Base-by-base conservation (phyloP, 2,113 vertebrate species). In the Poeciliopsis prolifica region DNA sequence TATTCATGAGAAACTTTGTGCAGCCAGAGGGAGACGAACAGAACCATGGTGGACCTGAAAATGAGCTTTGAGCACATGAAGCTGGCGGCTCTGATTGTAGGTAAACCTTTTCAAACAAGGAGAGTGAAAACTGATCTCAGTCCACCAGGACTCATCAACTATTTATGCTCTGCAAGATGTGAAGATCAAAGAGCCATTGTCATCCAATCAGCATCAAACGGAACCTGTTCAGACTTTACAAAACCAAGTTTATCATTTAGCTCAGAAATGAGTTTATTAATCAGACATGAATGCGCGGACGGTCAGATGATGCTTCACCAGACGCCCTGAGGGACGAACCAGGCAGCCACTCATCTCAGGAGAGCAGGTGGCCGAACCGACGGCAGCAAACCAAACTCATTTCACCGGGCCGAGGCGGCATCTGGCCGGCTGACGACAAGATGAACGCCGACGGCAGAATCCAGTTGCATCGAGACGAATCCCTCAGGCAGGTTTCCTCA, bases 1-100 rank as follows among this genome's bases (percentile, higher is more conserved):
- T 91, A 91, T 87, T 89, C 74, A 91, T 86, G 77, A 83, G 78
- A 24, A 62, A 30, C 42, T 81, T 51, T 78, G 69, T 64, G 31
- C 29, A 78, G 68, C 58, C 60, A 35, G 29, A 24, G 35, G 51
- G 68, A 33, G 37, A 33, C n/a, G 66, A 24, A 77, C 61, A 60
- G 44, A 72, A 62, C 31, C 72, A 51, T 22, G 0, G 7, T 14
- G 51, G 22, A 37, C 42, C 48, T 61, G 65, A 42, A 68, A 31
- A 79, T 0, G 26, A 68, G 26, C 54, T 61, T 40, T 24, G n/a
- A 3, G 51, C 64, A 51, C 15, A 11, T 61, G 51, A 6, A 65
- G 10, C 12, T 67, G 78, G 8, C 35, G 19, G 37, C n/a, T 66
- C 54, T 35, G 73, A 40, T 68, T 60, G 29, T 9, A 75, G 9